Percentiles rank a stretch among this genome's conserved stretches.
Evolutionary conservation across 2,888 invertebrate genomes (phyloP).

Genomic region (Pachydiplax longipennis): DNA sequence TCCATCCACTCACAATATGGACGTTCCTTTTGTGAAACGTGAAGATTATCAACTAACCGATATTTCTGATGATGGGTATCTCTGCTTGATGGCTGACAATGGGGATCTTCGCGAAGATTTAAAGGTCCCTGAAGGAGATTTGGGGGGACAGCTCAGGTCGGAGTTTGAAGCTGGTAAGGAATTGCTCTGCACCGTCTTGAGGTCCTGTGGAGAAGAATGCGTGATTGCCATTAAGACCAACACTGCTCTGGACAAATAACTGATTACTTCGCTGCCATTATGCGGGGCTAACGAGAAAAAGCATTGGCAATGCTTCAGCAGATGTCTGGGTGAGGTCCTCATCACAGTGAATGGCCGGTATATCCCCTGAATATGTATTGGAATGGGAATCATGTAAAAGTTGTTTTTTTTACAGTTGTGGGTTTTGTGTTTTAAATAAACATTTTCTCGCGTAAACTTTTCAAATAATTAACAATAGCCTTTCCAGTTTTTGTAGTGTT

Average conservation of each 20-base stretch:
- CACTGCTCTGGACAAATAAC: conserved; percentile 94
- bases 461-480: conserved; percentile 36
- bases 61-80: conserved; percentile 91
- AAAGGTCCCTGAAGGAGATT: conserved; percentile 92
- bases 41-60: conserved; percentile 97
- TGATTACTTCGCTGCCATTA: conserved; percentile 35
- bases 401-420: conserved; percentile 43
- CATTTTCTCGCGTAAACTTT: conserved; percentile 28
- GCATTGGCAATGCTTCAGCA: conserved; percentile 43
- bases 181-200: conserved; percentile 90
- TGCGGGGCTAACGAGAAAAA: conserved; percentile 43
- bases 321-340: conserved; percentile 43
- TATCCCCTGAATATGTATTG: conserved; percentile 30
- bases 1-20: conserved; percentile 99
- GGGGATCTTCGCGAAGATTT: conserved; percentile 96
- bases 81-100: conserved; percentile 94
- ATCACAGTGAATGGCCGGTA: conserved; percentile 25
- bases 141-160: conserved; percentile 84
- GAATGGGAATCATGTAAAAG: conserved; percentile 43
- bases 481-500: conserved; percentile 33
- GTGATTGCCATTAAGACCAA: conserved; percentile 96
- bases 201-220: conserved; percentile 91
- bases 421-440: conserved; percentile 34
- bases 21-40: conserved; percentile 97
- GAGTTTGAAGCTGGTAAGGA: conserved; percentile 91